These are phyloP conservation scores for Ditula angustiorana DNA, from an alignment of 2,888 invertebrate species.

Conservation along the genomic window DNA sequence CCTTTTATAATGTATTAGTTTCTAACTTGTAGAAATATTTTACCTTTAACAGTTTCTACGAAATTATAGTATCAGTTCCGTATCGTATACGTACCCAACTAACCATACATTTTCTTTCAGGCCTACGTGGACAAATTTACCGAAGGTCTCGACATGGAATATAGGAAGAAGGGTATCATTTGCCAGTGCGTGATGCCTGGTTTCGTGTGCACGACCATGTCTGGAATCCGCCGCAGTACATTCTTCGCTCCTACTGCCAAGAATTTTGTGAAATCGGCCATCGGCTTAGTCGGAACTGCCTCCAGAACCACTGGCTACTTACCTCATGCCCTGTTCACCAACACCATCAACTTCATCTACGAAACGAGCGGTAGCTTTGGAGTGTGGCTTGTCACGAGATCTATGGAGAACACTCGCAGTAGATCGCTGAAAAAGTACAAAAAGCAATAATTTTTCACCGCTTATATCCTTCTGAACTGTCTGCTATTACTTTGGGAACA, in stretches of 20 bases:
- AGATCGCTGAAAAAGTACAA: conserved; percentile 85
- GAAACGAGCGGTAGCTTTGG: conserved; percentile 82
- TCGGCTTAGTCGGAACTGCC: conserved; percentile 89
- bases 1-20: neutral
- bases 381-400: conserved; percentile 87
- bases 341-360: conserved; percentile 75
- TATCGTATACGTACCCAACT: conserved; percentile 1
- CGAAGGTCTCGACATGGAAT: conserved; percentile 91
- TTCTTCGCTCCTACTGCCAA: conserved; percentile 91
- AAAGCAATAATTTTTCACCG: conserved; percentile 63
- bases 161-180: conserved; percentile 89
- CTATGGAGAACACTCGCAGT: conserved; percentile 88
- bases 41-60: neutral
- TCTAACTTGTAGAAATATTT: neutral
- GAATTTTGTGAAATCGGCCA: conserved; percentile 89
- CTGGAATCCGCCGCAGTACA: conserved; percentile 90
- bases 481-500: conserved; percentile 44
- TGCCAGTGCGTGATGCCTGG: conserved; percentile 94
- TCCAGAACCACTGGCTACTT: conserved; percentile 91
- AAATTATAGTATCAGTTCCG: neutral
- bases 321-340: conserved; percentile 87
- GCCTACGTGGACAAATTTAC: conserved; percentile 94
- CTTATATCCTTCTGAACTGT: conserved; percentile 34
- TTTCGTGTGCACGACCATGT: conserved; percentile 96
- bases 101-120: conserved; percentile 63